Evolutionary conservation across 2,113 vertebrate genomes (phyloP).

Genomic region (Nibea albiflora): DNA sequence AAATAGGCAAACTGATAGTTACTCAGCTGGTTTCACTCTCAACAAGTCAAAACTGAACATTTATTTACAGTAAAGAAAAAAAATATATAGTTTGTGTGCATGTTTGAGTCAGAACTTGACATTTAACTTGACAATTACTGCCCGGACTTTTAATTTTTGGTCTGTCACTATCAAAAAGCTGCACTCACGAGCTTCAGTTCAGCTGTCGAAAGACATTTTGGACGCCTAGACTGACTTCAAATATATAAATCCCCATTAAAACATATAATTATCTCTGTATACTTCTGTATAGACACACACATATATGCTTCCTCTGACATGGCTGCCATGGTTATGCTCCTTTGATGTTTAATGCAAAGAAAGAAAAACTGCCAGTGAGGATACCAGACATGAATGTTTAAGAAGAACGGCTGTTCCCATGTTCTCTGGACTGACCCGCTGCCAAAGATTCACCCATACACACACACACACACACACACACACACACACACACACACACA

Average conservation of each 20-base stretch:
- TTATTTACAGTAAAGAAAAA: neutral
- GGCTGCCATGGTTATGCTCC: neutral
- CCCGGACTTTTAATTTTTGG: neutral
- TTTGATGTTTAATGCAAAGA: constrained; percentile 49
- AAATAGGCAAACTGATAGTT: neutral
- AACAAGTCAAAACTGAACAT: neutral
- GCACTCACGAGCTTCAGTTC: neutral
- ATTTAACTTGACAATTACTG: neutral
- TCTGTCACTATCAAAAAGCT: neutral
- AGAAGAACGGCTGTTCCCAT: constrained; percentile 70
- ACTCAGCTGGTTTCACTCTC: neutral
- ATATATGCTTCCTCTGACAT: constrained; percentile 11
- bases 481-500: constrained; percentile 40
- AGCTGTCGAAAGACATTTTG: neutral
- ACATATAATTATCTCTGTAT: neutral
- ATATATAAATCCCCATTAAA: neutral
- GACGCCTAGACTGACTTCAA: neutral
- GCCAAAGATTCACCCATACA: constrained; percentile 60
- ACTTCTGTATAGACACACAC: neutral
- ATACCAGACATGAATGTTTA: constrained; percentile 76
- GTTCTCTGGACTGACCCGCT: constrained; percentile 64
- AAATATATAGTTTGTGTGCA: neutral
- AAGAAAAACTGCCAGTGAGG: constrained; percentile 17
- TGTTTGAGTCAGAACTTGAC: neutral
- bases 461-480: constrained; percentile 35